Evolutionary conservation across 2,113 vertebrate species (phyloP), one percentile per base, ranked within the genome.

Genomic region (Orthochromis indermauri): DNA sequence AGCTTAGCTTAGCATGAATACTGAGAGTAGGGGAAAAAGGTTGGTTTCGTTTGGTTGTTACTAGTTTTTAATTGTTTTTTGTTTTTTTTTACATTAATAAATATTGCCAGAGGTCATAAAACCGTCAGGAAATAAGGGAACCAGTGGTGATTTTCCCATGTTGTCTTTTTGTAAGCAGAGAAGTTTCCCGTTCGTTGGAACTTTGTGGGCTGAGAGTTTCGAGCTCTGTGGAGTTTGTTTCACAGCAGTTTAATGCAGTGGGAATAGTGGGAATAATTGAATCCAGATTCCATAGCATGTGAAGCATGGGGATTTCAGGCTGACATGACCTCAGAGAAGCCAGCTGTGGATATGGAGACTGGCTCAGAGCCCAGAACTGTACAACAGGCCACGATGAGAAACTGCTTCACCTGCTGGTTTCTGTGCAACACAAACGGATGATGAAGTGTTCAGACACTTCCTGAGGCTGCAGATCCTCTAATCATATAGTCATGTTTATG

Each of bases 281-380:
- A 55, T 88, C 53, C 86, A 86, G 87, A 51, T 33, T 16, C 12
- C 81, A 37, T 42, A 59, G 28, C 8, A 45, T 33, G 35, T 53
- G 85, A 49, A 51, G 85, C 37, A 78, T 93, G 90, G 90, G 89
- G 90, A 71, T 81, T 5, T 10, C 2, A 76, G 17, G 68, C 79
- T 12, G 59, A 40, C 42, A 59, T 5, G 73, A 49, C 71, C 86
- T 85, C 84, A 12, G 79, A 81, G 87, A 83, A 81, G 47, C 57
- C 90, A 90, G 88, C 88, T 90, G 91, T 86, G 81, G 82, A 82
- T 7, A 16, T 13, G 84, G 73, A 83, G 80, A 5, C 88, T 91
- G 91, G 86, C 85, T 71, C 83, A 3, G 73, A 37, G 83, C 89
- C 86, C 84, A 14, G 21, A 59, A 24, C 68, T 24, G 2, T 47